Conservation (phyloP, 2,888 invertebrate species). For the Protodeltote pygarga region DNA sequence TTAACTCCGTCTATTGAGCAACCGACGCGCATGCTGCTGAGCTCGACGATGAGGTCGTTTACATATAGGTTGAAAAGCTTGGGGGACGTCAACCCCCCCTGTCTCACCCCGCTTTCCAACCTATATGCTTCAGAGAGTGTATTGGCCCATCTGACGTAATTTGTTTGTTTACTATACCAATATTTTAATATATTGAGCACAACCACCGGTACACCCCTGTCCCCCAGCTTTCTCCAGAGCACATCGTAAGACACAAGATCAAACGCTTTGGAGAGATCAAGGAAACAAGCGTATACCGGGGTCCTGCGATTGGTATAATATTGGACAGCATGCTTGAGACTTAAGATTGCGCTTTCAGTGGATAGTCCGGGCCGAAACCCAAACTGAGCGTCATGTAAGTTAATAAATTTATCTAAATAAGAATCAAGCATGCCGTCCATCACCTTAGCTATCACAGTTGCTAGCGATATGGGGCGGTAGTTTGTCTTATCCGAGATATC, state of each 20-base stretch:
- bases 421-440: slow-evolving; percentile 31
- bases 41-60: not conserved
- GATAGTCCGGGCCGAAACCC: slow-evolving; percentile 19
- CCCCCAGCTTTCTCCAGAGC: slow-evolving; percentile 7
- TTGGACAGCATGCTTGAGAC: slow-evolving; percentile 22
- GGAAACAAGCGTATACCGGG: slow-evolving; percentile 3
- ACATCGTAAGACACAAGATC: slow-evolving; percentile 6
- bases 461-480: slow-evolving; percentile 36
- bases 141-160: slow-evolving; percentile 1
- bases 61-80: not conserved
- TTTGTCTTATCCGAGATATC: slow-evolving; percentile 25
- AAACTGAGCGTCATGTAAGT: slow-evolving; percentile 27
- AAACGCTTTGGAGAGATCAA: not conserved
- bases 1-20: not conserved
- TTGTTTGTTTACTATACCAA: slow-evolving; percentile 3
- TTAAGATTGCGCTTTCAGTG: slow-evolving; percentile 19
- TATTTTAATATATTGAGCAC: not conserved
- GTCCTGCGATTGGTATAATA: slow-evolving; percentile 4
- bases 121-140: not conserved
- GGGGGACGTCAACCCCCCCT: slow-evolving; percentile 1
- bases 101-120: slow-evolving; percentile 1
- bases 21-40: not conserved
- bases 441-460: slow-evolving; percentile 22
- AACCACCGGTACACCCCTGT: not conserved
- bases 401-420: slow-evolving; percentile 9